Evolutionary conservation across 2,797 vertebrate genomes (phyloP), one percentile per base, ranked within the genome.

Genomic region (Tauraco hartlaubi): DNA sequence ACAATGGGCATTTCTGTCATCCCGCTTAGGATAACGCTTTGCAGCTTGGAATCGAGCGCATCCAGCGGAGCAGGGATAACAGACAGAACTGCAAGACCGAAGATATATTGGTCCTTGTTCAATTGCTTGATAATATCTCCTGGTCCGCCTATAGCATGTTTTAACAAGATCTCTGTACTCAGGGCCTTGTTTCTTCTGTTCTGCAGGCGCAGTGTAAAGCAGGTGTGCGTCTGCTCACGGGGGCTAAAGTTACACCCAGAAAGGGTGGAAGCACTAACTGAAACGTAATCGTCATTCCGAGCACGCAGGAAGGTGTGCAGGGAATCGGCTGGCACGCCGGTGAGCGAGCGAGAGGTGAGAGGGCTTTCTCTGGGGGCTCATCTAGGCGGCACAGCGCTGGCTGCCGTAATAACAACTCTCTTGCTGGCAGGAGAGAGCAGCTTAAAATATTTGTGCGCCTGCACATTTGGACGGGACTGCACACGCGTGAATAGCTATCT

Each of bases 71-170:
- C 20, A 44, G 26, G 43, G 56, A 20, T 74, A 83, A 81, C 49
- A 80, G 69, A 29, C 35, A 72, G 81, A 56, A 78, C 74, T 77
- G 91, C 54, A 68, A 17, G 85, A 84, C 61, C 28, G 2, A 74
- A 80, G 52, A 52, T 51, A 13, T n/a, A 52, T 48, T 43, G 63
- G 62, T 82, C 37, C 46, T 72, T 90, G 79, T 91, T 95, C 84
- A 72, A 5, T 43, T 29, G 61, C 48, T 76, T 76, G 96, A 95
- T 96, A 96, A 5, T 82, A 94, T 95, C 96, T 96, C 52, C 68
- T 89, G 81, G 64, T 43, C 86, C 78, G 82, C 63, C 73, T 56
- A 10, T 77, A 58, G 76, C 80, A 21, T 79, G 92, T 93, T 93
- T 91, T 76, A 86, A 96, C 95, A 97, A 86, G 92, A 68, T 88